These are phyloP conservation scores for Mycetomoellerius zeteki DNA, from an alignment of 1,140 invertebrate species.

Conservation along the genomic window DNA sequence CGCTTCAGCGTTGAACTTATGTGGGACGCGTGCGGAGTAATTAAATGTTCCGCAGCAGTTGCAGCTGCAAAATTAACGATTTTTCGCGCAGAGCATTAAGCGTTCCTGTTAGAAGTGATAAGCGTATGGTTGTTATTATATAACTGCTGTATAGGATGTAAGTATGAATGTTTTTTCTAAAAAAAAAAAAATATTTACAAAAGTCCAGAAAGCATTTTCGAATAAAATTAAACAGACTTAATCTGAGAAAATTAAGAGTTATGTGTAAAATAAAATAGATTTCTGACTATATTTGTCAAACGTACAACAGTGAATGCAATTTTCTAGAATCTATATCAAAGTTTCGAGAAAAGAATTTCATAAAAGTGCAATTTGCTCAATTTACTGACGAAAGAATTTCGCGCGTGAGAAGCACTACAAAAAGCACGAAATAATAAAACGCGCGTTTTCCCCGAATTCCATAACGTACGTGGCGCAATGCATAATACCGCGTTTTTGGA, in stretches of 20 bases:
- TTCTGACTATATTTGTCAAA: background rate
- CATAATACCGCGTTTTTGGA: constrained; percentile 42
- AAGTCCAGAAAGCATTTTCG: background rate
- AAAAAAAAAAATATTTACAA: background rate
- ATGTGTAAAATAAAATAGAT: background rate
- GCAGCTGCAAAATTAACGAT: constrained; percentile 52
- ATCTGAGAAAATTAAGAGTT: background rate
- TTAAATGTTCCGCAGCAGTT: constrained; percentile 47
- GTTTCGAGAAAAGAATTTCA: constrained; percentile 41
- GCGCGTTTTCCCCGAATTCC: constrained; percentile 33
- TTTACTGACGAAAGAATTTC: constrained; percentile 24
- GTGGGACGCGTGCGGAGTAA: constrained; percentile 51
- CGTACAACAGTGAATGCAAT: background rate
- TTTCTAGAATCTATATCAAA: constrained; percentile 1
- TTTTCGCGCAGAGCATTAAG: constrained; percentile 39
- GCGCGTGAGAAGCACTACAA: constrained; percentile 33
- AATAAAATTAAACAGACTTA: background rate
- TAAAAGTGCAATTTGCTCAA: constrained; percentile 60
- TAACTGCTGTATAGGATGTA: background rate
- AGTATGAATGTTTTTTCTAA: too few relatives aligned
- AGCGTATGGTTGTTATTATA: background rate
- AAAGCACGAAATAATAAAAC: constrained; percentile 50
- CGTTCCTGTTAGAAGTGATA: constrained; percentile 22
- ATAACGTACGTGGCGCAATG: constrained; percentile 20
- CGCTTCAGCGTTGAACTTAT: constrained; percentile 60